Percentiles rank a stretch among this genome's conserved stretches.
These are phyloP conservation scores for Ophraella communa DNA, from an alignment of 2,888 invertebrate species.

Conservation along the genomic window DNA sequence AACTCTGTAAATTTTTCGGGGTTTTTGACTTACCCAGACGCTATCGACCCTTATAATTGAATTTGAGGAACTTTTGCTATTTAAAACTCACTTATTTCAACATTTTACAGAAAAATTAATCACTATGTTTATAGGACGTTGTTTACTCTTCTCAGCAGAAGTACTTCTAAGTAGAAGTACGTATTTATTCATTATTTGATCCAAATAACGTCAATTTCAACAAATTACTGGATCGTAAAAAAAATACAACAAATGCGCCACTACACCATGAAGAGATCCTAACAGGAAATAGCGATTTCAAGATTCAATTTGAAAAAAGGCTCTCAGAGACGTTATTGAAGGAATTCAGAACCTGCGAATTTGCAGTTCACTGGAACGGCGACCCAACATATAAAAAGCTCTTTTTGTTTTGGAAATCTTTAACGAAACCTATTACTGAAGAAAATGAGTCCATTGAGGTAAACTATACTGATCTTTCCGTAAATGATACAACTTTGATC, in stretches of 20 bases:
- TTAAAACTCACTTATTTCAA: too few species aligned
- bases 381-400: neutral
- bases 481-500: neutral
- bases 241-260: neutral
- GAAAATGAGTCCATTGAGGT: neutral
- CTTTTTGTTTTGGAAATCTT: neutral
- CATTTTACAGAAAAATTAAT: too few species aligned
- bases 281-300: neutral
- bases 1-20: too few species aligned
- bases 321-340: neutral
- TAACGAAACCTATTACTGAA: neutral
- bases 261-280: neutral
- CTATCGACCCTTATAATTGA: too few species aligned
- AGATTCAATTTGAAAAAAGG: neutral
- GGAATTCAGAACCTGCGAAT: neutral
- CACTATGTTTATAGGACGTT: too few species aligned
- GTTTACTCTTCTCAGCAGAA: too few species aligned
- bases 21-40: too few species aligned
- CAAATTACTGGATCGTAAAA: neutral
- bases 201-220: neutral
- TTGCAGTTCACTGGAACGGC: neutral
- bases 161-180: too few species aligned
- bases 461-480: neutral
- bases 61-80: too few species aligned
- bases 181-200: too few species aligned